Evolutionary conservation across 2,888 invertebrate species (phyloP).

Genomic region (Keiferia lycopersicella): DNA sequence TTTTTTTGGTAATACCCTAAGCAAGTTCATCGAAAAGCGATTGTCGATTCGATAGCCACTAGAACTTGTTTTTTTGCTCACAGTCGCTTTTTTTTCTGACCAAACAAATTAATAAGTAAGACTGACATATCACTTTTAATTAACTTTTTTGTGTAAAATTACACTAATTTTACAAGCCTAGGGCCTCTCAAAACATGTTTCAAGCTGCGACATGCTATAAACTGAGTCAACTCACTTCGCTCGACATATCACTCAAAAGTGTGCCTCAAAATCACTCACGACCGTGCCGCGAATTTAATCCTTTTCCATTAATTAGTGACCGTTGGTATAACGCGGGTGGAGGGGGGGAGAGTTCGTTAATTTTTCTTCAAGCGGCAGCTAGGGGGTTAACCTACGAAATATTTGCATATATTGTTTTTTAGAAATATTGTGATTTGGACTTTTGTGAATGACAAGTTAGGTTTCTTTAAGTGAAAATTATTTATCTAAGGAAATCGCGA

Average conservation of each 20-base stretch:
- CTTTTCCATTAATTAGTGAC: slow-evolving; percentile 82
- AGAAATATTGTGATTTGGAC: neutral
- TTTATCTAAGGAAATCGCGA: too few relatives aligned
- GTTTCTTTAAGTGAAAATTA: neutral
- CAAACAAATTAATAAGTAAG: too few relatives aligned
- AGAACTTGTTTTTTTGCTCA: too few relatives aligned
- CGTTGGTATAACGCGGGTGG: slow-evolving; percentile 65
- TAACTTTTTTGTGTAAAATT: too few relatives aligned
- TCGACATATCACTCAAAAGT: neutral
- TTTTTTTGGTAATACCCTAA: too few relatives aligned
- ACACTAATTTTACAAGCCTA: too few relatives aligned
- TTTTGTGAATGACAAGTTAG: neutral
- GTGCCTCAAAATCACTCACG: slow-evolving; percentile 14
- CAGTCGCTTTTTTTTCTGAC: too few relatives aligned
- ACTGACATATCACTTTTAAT: too few relatives aligned
- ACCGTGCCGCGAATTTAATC: slow-evolving; percentile 71
- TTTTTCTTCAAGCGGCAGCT: slow-evolving; percentile 64
- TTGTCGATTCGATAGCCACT: too few relatives aligned
- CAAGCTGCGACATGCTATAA: too few relatives aligned
- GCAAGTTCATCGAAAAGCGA: too few relatives aligned
- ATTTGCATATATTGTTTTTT: slow-evolving; percentile 2
- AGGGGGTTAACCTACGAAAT: slow-evolving; percentile 1
- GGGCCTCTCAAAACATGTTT: too few relatives aligned
- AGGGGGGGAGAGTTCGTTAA: slow-evolving; percentile 59
- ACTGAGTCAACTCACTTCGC: slow-evolving; percentile 14